Evolutionary conservation across 1,140 invertebrate genomes (phyloP).

Genomic region (Neodiprion pinetum): DNA sequence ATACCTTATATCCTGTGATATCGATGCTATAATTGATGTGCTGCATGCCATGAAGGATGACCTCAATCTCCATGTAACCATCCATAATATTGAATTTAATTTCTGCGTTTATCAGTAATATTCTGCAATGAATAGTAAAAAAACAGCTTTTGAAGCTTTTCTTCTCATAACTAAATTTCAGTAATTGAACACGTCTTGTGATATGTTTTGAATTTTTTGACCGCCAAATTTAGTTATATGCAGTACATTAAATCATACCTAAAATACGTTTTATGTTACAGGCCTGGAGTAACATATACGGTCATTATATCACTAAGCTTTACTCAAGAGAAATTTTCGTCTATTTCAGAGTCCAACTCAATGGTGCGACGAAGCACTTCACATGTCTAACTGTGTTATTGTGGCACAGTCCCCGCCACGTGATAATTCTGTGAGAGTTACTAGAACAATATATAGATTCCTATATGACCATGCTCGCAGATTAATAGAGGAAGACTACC

Average conservation of each 20-base stretch:
- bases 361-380: slow-evolving; percentile 55
- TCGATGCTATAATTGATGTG: slow-evolving; percentile 55
- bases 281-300: neutral
- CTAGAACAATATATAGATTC: slow-evolving; percentile 44
- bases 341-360: slow-evolving; percentile 47
- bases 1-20: slow-evolving; percentile 50
- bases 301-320: slow-evolving; percentile 20
- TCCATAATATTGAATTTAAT: neutral
- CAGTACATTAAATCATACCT: neutral
- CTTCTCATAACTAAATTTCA: slow-evolving; percentile 20
- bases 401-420: slow-evolving; percentile 50
- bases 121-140: neutral
- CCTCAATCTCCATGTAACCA: slow-evolving; percentile 38
- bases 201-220: neutral
- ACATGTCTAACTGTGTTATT: slow-evolving; percentile 46
- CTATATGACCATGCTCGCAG: slow-evolving; percentile 48
- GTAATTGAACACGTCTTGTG: slow-evolving; percentile 8
- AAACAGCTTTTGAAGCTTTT: slow-evolving; percentile 8
- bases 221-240: neutral
- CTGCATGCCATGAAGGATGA: slow-evolving; percentile 46
- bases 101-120: too few relatives aligned
- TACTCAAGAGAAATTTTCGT: slow-evolving; percentile 3
- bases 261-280: neutral
- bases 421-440: slow-evolving; percentile 25
- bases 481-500: slow-evolving; percentile 49